Evolutionary conservation across 2,888 invertebrate genomes (phyloP), one percentile per base, ranked within the genome.

Genomic region (Pyrocoelia pectoralis): DNA sequence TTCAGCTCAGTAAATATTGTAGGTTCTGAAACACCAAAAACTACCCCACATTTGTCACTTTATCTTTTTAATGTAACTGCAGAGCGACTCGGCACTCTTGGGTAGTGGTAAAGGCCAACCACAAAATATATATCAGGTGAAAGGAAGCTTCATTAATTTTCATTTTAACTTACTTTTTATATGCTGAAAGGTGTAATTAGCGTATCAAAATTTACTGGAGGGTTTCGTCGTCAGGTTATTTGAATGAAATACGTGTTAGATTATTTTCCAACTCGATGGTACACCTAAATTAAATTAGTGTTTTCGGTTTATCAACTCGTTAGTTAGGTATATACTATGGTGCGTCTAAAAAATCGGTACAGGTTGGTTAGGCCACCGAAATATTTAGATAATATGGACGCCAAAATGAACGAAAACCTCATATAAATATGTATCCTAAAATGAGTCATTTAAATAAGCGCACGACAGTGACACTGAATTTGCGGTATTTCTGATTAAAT

Each of bases 141-240:
- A 63, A 63, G 63, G 57, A 57, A 63, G 63, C 63, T 59, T 58
- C 63, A 63, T 63, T 63, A 63, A 63, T 63, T 63, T 52, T 43
- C 57, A 57, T 62, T 52, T 54, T 41, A 43, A 55, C 40, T 63
- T 59, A 41, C 58, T 58, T 63, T 63, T 63, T 59, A 63, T 63
- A 55, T 58, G 58, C 49, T 56, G 58, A 50, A 62, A 55, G 55
- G 58, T 46, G 50, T 56, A 63, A 63, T 63, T 63, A 63, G 63
- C 55, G 63, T 58, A 63, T 63, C 58, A 54, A 63, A 63, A 63
- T 63, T 63, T 63, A 63, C 41, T 50, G 58, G 33, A 46, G 50
- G 49, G 50, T 63, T 59, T 19, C 19, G 48, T 56, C 62, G 56
- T 24, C 24, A 6, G 24, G 3, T 24, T 6, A 3, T 24, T 19